Percentiles rank a stretch among this genome's conserved stretches.
phyloP scores from a whole-genome alignment of 1,140 invertebrate genomes.

The Lerema accius region DNA sequence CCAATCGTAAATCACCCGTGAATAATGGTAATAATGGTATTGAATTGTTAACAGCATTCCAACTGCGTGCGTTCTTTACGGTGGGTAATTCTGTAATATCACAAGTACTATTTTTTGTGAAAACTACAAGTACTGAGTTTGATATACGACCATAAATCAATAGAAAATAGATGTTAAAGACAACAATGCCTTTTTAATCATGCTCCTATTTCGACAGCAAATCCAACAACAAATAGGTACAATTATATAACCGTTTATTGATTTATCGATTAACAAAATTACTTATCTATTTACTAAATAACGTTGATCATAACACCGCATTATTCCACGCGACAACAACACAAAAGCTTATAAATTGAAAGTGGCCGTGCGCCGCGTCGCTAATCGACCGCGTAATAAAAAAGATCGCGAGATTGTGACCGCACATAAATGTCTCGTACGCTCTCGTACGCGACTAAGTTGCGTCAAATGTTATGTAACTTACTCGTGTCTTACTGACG shows the following conservation, averaged over 20 bases:
- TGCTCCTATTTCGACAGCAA: too few species aligned
- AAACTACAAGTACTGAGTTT: too few species aligned
- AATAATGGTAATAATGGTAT: constrained; percentile 30
- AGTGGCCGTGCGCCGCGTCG: constrained; percentile 34
- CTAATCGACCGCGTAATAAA: constrained; percentile 41
- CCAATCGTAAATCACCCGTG: constrained; percentile 33
- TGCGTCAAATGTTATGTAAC: constrained; percentile 39
- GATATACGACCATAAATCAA: too few species aligned
- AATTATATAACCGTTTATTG: too few species aligned
- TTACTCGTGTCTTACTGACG: constrained; percentile 27
- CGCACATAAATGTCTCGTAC: constrained; percentile 36
- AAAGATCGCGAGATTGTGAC: constrained; percentile 32
- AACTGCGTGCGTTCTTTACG: background rate
- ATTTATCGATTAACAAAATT: background rate
- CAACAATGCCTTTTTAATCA: too few species aligned
- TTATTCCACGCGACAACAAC: constrained; percentile 19
- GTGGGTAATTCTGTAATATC: too few species aligned
- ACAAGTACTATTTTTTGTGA: too few species aligned
- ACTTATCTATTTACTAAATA: background rate
- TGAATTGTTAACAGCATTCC: constrained; percentile 1
- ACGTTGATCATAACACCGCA: background rate
- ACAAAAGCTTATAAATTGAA: constrained; percentile 34
- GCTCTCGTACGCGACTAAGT: constrained; percentile 14
- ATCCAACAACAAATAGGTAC: too few species aligned
- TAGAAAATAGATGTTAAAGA: too few species aligned